Conservation (phyloP, 2,113 vertebrate species). For the Malurus elegans region DNA sequence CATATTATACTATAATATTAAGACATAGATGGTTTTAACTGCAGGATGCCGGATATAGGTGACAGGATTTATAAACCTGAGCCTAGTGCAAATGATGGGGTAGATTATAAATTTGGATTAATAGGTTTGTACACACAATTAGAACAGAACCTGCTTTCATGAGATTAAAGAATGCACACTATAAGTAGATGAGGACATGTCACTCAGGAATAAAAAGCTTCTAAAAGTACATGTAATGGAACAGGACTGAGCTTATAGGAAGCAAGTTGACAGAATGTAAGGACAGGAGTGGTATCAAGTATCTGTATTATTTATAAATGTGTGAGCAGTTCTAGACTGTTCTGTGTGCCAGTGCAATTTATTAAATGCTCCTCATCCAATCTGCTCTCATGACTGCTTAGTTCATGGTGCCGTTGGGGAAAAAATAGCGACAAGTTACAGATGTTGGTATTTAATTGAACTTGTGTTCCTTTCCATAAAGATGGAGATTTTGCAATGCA, state of each 20-base stretch:
- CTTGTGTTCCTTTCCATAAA: background rate
- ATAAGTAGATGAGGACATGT: background rate
- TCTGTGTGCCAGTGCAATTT: background rate
- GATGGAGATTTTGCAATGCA: background rate
- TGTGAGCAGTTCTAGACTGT: background rate
- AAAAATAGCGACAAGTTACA: background rate
- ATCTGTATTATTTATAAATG: background rate
- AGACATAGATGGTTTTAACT: background rate
- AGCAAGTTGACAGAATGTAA: background rate
- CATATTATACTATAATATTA: background rate
- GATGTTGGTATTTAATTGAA: background rate
- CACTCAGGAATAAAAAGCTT: background rate
- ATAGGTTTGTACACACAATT: background rate
- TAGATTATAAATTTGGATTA: background rate
- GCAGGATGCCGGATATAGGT: background rate
- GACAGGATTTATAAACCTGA: background rate
- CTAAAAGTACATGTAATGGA: background rate
- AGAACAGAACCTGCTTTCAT: background rate
- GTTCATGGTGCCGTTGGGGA: background rate
- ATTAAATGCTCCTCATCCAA: background rate
- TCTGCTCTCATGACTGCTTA: background rate
- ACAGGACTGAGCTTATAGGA: background rate
- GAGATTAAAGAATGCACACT: background rate
- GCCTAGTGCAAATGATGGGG: background rate
- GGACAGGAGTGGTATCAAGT: background rate